phyloP scores from a whole-genome alignment of 2,113 vertebrate genomes.

The Prietella phreatophila region DNA sequence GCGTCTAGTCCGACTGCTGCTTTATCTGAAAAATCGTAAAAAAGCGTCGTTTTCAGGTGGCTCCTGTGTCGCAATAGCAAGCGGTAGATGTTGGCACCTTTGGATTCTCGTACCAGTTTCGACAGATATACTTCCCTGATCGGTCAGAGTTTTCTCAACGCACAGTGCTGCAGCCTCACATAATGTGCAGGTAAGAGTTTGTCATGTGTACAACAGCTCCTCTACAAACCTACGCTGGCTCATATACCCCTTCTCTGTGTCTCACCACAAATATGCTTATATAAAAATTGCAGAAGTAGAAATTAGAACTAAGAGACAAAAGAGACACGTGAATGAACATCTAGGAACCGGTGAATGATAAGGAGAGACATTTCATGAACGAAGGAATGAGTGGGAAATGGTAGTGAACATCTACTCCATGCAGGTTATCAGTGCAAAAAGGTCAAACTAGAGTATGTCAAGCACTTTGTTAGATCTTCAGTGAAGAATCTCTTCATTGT shows the following conservation, averaged over 20 bases:
- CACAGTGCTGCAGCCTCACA: background rate
- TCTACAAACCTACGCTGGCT: background rate
- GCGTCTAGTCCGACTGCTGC: background rate
- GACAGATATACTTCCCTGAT: background rate
- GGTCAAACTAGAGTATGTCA: background rate
- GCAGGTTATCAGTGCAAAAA: conserved; percentile 17
- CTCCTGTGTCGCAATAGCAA: background rate
- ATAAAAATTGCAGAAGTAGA: background rate
- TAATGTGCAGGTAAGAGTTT: background rate
- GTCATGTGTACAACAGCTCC: background rate
- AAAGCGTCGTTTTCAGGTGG: background rate
- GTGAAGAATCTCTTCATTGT: background rate
- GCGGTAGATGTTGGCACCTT: background rate
- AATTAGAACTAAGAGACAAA: conserved; percentile 1
- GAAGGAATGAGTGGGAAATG: background rate
- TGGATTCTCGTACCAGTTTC: background rate
- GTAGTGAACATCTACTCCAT: conserved; percentile 17
- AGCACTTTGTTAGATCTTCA: conserved; percentile 11
- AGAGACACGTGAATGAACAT: background rate
- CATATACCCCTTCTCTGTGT: background rate
- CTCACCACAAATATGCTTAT: background rate
- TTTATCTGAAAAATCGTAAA: background rate
- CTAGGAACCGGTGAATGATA: background rate
- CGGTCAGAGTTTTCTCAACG: too few species aligned
- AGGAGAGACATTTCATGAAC: background rate